Evolutionary conservation across 2,888 invertebrate genomes (phyloP), one percentile per base, ranked within the genome.

Genomic region (Salticus scenicus): DNA sequence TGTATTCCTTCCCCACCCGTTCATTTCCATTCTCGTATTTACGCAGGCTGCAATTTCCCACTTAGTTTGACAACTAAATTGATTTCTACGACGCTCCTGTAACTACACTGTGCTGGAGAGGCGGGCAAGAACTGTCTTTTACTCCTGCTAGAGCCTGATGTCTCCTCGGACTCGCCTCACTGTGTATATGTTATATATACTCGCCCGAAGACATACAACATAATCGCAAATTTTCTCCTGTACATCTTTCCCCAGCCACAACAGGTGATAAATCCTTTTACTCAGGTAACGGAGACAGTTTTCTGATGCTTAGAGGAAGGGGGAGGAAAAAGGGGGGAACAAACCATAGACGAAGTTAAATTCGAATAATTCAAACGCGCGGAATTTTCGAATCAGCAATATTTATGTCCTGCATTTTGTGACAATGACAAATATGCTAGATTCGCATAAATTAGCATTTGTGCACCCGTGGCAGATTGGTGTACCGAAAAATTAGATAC

Each of bases 31-130:
- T 66, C 75, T 64, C 64, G 71, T 87, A 87, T 87, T 87, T 85
- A 85, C 87, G 77, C 78, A 85, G 87, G 73, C 75, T 78, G 87
- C 85, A 85, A 87, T 85, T 85, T 87, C 87, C 81, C 87, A 87
- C 87, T 87, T 87, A 87, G 87, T 87, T 87, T 87, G 87, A 87
- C 87, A 85, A 87, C 77, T 87, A 87, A 87, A 87, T 87, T 87
- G 87, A 87, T 87, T 87, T 87, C 76, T 76, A 71, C 66, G 80
- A 80, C 80, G 80, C 72, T 80, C 72, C 73, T 77, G 77, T 77
- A 70, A 77, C 80, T 80, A n/a, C n/a, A n/a, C n/a, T n/a, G n/a
- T n/a, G n/a, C n/a, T n/a, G n/a, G 28, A 12, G 17, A 28, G 31
- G 17, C 30, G 28, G 14, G 30, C 64, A 14, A 7, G 30, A 14